Evolutionary conservation across 2,113 vertebrate genomes (phyloP), one percentile per base, ranked within the genome.

Genomic region (Archilochus colubris): DNA sequence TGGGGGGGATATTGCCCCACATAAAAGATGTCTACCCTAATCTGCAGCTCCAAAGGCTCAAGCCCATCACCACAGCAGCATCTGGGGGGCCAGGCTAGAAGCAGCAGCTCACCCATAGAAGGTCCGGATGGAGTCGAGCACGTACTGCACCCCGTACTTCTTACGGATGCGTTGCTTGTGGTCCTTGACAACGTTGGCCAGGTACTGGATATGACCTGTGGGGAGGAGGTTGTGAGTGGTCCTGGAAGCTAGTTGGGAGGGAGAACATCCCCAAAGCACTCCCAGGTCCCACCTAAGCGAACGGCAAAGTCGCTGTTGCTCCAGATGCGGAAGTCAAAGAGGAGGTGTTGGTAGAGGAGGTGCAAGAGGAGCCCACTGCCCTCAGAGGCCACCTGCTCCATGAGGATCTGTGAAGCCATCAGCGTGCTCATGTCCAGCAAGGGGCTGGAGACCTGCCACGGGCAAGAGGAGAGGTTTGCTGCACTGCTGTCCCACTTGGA

Each of bases 301-400:
- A 99, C 99, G 0, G 99, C 98, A 2, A 99, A 99, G 98, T 99
- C 98, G 24, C 99, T 99, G 96, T 97, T 98, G 96, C 98, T 98
- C 99, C 99, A 99, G 95, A 99, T 98, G 73, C 97, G 98, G 96
- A 99, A 99, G 94, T 99, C 99, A 31, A 99, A 99, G 91, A 99
- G 98, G 90, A 99, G 94, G 75, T 99, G 98, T 76, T 99, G 99
- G 96, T 99, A 99, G 58, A 99, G 98, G n/a, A 99, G 98, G 94
- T 99, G 99, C 33, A 99, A 98, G 74, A 99, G 98, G 46, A 97
- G 61, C 63, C 97, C 97, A 23, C 98, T 97, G 68, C 98, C 98
- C 89, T 99, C 99, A 0, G 95, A 97, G 3, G 98, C 98, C 78
- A 98, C 98, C 97, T 99, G 98, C 95, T 99, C 99, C 97, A 99